Evolutionary conservation across 2,888 invertebrate species (phyloP), one percentile per base, ranked within the genome.

Genomic region (Dicycla oo): DNA sequence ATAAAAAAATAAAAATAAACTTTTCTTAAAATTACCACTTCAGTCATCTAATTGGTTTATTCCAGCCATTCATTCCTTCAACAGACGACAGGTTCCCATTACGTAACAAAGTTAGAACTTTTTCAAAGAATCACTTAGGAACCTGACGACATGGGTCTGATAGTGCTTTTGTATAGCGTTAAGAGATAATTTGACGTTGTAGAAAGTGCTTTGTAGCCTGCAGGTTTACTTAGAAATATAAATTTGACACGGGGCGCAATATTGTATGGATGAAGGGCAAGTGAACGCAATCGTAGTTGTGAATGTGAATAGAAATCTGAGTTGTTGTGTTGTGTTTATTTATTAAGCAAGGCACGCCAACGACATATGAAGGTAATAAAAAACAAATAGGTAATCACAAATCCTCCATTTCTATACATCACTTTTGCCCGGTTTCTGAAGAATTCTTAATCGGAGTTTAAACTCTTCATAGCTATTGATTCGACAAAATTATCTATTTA

Each of bases 121-220:
- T 70, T 47, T n/a, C n/a, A 38, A 70, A 57, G 56, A 43, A 57
- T 57, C 45, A 26, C 43, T 11, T 43, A 13, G 34, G 18, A 18
- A 51, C 18, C 5, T 8, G 15, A 10, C 8, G 40, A 49, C 72
- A 54, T 34, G 26, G 71, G 60, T 70, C 23, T 47, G 53, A 47
- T 40, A 26, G 70, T 26, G 54, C n/a, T 58, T 69, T 61, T 57
- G 43, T 70, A 20, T 43, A 23, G 20, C 26, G 20, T 20, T 45
- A 20, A 0, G 18, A 67, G n/a, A 30, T 51, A 67, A 43, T 69
- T 61, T 47, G 6, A 70, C 15, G 10, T 56, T n/a, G 40, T 20
- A 7, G 5, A 57, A 47, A 64, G 20, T 23, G 30, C 23, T 54
- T 43, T 61, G 40, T n/a, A n/a, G n/a, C n/a, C n/a, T n/a, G n/a